Base-by-base conservation (phyloP, 1,140 invertebrate genomes). In the Triops longicaudatus region DNA sequence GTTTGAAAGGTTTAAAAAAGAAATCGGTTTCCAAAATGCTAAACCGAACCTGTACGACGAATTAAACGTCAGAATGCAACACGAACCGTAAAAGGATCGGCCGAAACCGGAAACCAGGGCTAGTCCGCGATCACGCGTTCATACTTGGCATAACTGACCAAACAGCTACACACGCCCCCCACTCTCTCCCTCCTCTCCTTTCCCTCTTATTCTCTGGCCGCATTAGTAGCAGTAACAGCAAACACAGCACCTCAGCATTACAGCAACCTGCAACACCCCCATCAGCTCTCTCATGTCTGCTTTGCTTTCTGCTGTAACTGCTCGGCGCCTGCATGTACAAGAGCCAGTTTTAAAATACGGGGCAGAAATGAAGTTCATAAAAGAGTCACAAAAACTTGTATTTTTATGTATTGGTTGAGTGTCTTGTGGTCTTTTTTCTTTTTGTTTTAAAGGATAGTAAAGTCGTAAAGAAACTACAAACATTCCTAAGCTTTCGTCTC, bases 311-410 rank as follows among this genome's bases (percentile, higher is more conserved):
- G 50, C 50, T 63, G 50, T 63, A 63, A 10, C 50, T 63, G 50
- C 50, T 63, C 50, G 50, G 50, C 50, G 50, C 50, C 50, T 63
- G 50, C 50, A 63, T 63, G 50, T 63, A 63, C 50, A 63, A 63
- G 50, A 63, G 50, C 50, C 50, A 63, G 50, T 63, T 63, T 63
- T n/a, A 22, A 22, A 63, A 17, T 63, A n/a, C 22, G 14, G 22
- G 22, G 3, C 14, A 17, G 14, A n/a, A n/a, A 14, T 22, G 50
- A n/a, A n/a, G n/a, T n/a, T n/a, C 17, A 17, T n/a, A 5, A 63
- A 17, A 10, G 50, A 63, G 50, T 14, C 50, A 63, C 17, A 37
- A 63, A 63, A 63, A 63, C 50, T 63, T 63, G 50, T 63, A 10
- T 63, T 63, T 63, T 63, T 37, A 37, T 37, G 31, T 37, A 37